A percentile compares a stretch with the other conserved stretches of the same genome.
Conservation (phyloP, 2,888 invertebrate species). For the Cabera pusaria region DNA sequence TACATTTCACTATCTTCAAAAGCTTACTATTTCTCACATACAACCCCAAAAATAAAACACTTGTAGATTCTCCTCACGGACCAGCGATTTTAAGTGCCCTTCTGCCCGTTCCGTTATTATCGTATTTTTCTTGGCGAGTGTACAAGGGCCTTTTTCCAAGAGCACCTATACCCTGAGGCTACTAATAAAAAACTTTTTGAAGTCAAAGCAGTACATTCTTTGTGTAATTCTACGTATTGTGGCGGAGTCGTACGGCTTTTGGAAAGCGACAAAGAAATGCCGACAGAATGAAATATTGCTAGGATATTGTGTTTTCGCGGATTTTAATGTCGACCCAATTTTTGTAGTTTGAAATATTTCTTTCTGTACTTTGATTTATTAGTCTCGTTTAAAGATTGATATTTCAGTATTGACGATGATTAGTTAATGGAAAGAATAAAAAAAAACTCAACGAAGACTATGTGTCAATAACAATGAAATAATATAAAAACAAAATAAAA, state of each 20-base stretch:
- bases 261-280: conserved; percentile 24
- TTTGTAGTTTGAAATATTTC: conserved; percentile 3
- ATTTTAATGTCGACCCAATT: conserved; percentile 13
- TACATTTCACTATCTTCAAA: too few species aligned
- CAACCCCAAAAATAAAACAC: conserved; percentile 38
- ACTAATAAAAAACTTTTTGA: conserved; percentile 34
- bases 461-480: too few species aligned
- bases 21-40: conserved; percentile 6
- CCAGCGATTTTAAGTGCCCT: conserved; percentile 55
- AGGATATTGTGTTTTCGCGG: conserved; percentile 5
- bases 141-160: conserved; percentile 36
- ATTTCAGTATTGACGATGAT: too few species aligned
- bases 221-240: conserved; percentile 29
- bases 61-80: conserved; percentile 54
- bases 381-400: too few species aligned
- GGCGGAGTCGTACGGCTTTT: conserved; percentile 18
- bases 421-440: too few species aligned
- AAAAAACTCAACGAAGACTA: too few species aligned
- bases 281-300: conserved; percentile 25
- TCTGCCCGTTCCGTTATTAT: conserved; percentile 52
- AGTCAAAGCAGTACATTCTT: conserved; percentile 29
- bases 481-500: too few species aligned
- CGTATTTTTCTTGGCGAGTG: conserved; percentile 52
- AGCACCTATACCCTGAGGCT: conserved; percentile 30
- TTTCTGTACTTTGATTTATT: not conserved